Base-by-base conservation (phyloP, 2,888 invertebrate genomes). In the Sphaerophoria rueppellii region DNA sequence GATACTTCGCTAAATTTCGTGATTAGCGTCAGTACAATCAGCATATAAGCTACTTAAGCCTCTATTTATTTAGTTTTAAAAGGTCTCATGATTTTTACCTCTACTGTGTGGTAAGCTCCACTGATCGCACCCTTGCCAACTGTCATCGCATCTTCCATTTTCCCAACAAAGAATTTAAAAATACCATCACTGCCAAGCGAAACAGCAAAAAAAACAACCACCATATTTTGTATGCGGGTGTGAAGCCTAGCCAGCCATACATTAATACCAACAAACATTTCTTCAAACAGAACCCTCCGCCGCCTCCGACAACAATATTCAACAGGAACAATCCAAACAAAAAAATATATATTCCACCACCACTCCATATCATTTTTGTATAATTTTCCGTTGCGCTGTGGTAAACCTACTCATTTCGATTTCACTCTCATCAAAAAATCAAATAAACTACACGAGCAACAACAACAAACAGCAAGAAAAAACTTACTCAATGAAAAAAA, bases 121-220 rank as follows among this genome's bases (percentile, higher is more conserved):
- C 12, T 58, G 75, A 54, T 69, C 55, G 43, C 81, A 85, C 85
- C 76, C 85, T 81, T 76, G 46, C 58, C 58, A 85, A 81, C 81
- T 81, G 85, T 81, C 77, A 85, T 57, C 24, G 24, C 50, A 12
- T 14, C 50, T 52, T 43, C 6, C 35, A 48, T 61, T 37, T 57
- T 46, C 16, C 12, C 63, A 37, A 37, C 43, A 43, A n/a, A 43
- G 4, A 16, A 65, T 0, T 5, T 40, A 58, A 58, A 16, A 60
- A 16, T 43, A 24, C 60, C 40, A 24, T 24, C 43, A 63, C 48
- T 34, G 14, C 65, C 35, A 57, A 61, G 54, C 58, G 40, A 40
- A 40, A 40, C 67, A 65, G 52, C 57, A 12, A 54, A 35, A 52
- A 24, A 55, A 11, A 34, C 37, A 35, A 32, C 11, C 43, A 54